Evolutionary conservation across 2,888 invertebrate genomes (phyloP).

Genomic region (Tenthredo distinguenda): DNA sequence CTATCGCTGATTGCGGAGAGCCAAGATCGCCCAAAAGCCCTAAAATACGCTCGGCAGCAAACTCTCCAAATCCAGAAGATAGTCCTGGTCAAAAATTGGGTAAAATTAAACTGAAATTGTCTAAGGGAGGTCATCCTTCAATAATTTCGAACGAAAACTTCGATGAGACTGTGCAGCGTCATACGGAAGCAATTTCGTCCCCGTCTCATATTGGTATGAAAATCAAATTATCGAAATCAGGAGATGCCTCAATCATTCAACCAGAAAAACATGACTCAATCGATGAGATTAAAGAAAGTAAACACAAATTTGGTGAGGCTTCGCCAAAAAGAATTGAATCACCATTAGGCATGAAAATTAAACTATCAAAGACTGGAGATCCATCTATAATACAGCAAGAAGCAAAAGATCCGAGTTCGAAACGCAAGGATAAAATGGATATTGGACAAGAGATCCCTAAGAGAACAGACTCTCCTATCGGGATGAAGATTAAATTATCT

Average conservation of each 20-base stretch:
- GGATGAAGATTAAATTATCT: conserved; percentile 74
- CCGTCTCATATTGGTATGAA: conserved; percentile 73
- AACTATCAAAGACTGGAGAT: conserved; percentile 65
- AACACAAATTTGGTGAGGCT: conserved; percentile 65
- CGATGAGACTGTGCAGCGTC: conserved; percentile 71
- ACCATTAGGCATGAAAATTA: conserved; percentile 68
- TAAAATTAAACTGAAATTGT: conserved; percentile 80
- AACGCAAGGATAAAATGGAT: conserved; percentile 61
- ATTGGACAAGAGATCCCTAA: conserved; percentile 58
- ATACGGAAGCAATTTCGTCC: conserved; percentile 70
- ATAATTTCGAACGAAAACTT: conserved; percentile 74
- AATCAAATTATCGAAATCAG: conserved; percentile 70
- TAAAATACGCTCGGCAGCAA: conserved; percentile 74
- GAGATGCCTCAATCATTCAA: conserved; percentile 68
- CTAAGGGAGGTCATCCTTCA: conserved; percentile 77
- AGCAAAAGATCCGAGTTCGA: conserved; percentile 59
- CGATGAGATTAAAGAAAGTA: conserved; percentile 65
- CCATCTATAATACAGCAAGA: conserved; percentile 66
- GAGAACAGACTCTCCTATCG: conserved; percentile 67
- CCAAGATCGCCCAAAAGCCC: conserved; percentile 76
- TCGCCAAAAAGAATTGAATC: conserved; percentile 58
- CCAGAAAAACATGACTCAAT: conserved; percentile 65
- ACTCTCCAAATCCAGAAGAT: conserved; percentile 76
- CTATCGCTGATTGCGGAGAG: conserved; percentile 73
- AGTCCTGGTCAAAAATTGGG: conserved; percentile 78